These are phyloP conservation scores for Alloscopus bannaensis DNA, from an alignment of 2,888 invertebrate genomes.

Conservation along the genomic window DNA sequence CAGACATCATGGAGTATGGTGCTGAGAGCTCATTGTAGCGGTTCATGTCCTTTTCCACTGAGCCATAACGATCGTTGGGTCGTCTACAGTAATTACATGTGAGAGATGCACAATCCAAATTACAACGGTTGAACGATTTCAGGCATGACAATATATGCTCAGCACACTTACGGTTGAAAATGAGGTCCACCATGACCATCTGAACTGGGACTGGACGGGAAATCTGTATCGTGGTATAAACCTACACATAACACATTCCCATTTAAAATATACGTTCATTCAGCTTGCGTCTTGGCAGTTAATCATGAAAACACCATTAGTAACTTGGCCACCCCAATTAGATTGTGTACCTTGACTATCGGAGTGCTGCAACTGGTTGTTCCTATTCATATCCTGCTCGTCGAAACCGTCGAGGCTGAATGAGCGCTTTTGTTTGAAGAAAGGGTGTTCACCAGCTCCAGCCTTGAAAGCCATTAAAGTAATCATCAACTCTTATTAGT, in stretches of 20 bases:
- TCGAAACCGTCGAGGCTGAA: conserved; percentile 62
- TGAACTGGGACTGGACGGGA: too few species aligned
- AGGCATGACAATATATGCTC: too few species aligned
- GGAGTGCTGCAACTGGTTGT: conserved; percentile 33
- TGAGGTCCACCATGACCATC: too few species aligned
- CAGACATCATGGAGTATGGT: conserved; percentile 61
- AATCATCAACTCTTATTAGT: too few species aligned
- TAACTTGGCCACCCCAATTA: not conserved
- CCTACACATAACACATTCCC: too few species aligned
- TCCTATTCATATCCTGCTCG: conserved; percentile 62
- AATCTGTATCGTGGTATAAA: too few species aligned
- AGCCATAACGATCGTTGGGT: conserved; percentile 41
- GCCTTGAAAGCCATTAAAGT: conserved; percentile 36
- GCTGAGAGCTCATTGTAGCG: conserved; percentile 52
- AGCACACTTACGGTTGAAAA: too few species aligned
- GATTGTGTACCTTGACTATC: conserved; percentile 39
- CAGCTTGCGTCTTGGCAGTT: too few species aligned
- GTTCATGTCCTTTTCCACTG: conserved; percentile 50
- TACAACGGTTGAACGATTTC: too few species aligned
- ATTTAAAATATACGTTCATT: too few species aligned
- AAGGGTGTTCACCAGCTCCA: conserved; percentile 55
- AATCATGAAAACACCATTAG: not conserved
- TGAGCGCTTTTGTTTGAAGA: conserved; percentile 57
- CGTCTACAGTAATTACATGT: conserved; percentile 14
- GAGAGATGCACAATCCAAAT: conserved; percentile 7